Conservation (phyloP, 2,888 invertebrate genomes). For the Tipula confusa region DNA sequence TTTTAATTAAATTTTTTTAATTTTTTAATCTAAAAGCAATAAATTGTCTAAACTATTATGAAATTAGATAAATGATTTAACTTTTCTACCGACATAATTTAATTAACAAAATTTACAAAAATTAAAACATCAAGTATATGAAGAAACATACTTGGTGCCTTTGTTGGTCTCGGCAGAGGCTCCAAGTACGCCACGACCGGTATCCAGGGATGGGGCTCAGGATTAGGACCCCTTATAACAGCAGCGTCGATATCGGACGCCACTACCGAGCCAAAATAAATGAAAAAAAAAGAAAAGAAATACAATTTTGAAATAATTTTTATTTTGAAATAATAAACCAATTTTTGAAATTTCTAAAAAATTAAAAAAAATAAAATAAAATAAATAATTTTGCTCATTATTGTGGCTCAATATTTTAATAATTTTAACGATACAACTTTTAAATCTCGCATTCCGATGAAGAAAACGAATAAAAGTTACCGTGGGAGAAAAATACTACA, state of each 20-base stretch:
- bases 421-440: too few relatives aligned
- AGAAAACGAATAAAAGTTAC: too few relatives aligned
- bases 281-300: constrained; percentile 27
- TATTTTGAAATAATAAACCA: not conserved
- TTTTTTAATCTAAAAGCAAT: not conserved
- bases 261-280: constrained; percentile 42
- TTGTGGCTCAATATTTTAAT: not conserved
- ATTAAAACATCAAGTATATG: not conserved
- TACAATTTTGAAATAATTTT: not conserved
- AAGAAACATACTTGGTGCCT: constrained; percentile 49
- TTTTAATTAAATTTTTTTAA: not conserved
- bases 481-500: too few relatives aligned
- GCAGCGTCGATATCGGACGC: constrained; percentile 44
- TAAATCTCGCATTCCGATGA: too few relatives aligned
- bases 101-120: not conserved
- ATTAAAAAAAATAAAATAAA: too few relatives aligned
- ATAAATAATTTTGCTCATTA: not conserved
- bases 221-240: constrained; percentile 42
- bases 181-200: constrained; percentile 49
- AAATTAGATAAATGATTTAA: not conserved
- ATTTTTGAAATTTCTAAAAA: too few relatives aligned
- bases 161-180: constrained; percentile 49
- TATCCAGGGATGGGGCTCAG: constrained; percentile 45
- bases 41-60: not conserved
- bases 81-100: not conserved